Evolutionary conservation across 2,113 vertebrate species (phyloP).

Genomic region (Ctenodactylus gundi): DNA sequence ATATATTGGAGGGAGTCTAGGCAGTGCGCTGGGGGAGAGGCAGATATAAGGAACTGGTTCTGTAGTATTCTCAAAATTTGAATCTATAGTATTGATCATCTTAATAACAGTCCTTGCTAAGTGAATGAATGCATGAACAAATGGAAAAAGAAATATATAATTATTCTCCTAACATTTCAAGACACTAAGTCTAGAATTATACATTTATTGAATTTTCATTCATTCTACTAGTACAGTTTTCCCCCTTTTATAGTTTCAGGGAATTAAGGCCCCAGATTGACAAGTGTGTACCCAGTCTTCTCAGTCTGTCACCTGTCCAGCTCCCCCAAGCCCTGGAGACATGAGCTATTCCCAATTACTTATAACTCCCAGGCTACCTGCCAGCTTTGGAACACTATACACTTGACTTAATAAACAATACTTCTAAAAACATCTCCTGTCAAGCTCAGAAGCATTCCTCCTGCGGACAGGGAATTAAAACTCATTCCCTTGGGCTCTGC

Average conservation of each 20-base stretch:
- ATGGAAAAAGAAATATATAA: neutral
- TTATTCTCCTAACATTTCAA: neutral
- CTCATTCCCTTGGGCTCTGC: neutral
- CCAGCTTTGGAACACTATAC: neutral
- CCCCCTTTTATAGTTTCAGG: neutral
- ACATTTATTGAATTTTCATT: neutral
- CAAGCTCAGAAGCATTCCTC: neutral
- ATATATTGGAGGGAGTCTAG: too few species aligned
- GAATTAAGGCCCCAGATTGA: neutral
- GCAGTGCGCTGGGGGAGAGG: neutral
- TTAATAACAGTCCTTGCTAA: neutral
- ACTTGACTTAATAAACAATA: neutral
- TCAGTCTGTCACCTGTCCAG: neutral
- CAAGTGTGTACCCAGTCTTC: neutral
- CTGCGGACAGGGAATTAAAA: neutral
- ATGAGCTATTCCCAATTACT: neutral
- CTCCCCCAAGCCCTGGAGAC: neutral
- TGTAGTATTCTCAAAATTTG: too few species aligned
- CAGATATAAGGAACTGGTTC: neutral
- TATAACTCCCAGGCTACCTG: neutral
- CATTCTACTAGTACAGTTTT: neutral
- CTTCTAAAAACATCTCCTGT: neutral
- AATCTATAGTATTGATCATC: neutral
- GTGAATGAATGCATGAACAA: neutral
- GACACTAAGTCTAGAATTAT: neutral